Conservation (phyloP, 2,888 invertebrate genomes). For the Drosophila quinaria region DNA sequence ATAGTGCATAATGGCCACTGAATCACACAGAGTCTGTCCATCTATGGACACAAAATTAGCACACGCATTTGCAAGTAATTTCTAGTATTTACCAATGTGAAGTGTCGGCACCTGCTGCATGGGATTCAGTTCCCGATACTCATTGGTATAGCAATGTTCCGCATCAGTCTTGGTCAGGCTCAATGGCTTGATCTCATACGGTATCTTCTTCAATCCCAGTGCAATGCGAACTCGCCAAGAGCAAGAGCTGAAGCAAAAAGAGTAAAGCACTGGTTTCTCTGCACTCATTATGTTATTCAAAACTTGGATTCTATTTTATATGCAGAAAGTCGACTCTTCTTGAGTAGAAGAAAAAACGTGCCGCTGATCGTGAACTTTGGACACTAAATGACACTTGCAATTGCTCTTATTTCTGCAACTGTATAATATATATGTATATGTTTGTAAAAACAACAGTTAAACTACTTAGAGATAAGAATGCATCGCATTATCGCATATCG, state of each 20-base stretch:
- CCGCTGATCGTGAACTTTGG: slow-evolving; percentile 1
- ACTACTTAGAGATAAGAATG: slow-evolving; percentile 2
- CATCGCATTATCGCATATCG: slow-evolving; percentile 5
- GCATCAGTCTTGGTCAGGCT: slow-evolving; percentile 93
- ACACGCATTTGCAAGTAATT: accelerated
- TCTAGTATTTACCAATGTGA: slow-evolving; percentile 89
- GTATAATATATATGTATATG: no score
- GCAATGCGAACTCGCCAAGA: slow-evolving; percentile 12
- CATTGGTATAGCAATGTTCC: slow-evolving; percentile 93
- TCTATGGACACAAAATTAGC: slow-evolving; percentile 85
- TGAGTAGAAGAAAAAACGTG: neutral
- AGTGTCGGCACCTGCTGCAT: slow-evolving; percentile 98
- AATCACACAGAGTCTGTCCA: slow-evolving; percentile 90
- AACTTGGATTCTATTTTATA: neutral
- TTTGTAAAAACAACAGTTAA: neutral
- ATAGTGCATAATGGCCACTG: slow-evolving; percentile 96
- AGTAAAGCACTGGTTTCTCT: slow-evolving; percentile 1
- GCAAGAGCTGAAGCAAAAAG: slow-evolving; percentile 7
- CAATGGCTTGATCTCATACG: slow-evolving; percentile 96
- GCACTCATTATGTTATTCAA: neutral
- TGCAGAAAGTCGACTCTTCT: neutral
- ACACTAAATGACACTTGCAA: slow-evolving; percentile 2
- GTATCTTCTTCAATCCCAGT: slow-evolving; percentile 91
- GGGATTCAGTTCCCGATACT: slow-evolving; percentile 95
- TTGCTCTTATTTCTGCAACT: neutral